Base-by-base conservation (phyloP, 2,888 invertebrate species). In the Oscheius sp. region DNA sequence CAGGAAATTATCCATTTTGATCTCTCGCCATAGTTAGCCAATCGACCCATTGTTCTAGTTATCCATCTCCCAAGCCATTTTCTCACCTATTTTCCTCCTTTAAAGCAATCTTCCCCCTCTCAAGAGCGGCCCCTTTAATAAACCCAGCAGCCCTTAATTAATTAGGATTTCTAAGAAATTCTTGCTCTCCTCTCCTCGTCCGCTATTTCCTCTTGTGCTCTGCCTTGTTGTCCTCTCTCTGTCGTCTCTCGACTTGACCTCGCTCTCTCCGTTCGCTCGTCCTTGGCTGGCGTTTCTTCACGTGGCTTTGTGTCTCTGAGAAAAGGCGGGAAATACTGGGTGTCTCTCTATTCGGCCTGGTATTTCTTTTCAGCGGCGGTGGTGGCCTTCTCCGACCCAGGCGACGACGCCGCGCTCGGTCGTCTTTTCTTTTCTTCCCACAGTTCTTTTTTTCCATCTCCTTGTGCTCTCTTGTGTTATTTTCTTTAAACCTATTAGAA, bases 201-300 rank as follows among this genome's bases (percentile, higher is more conserved):
- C 49, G 13, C 49, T n/a, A 35, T 35, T 35, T 49, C n/a, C 7
- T 16, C n/a, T 49, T 13, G n/a, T 13, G n/a, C 49, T 49, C 49
- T 49, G n/a, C 21, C 16, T 16, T 49, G 6, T 49, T 21, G n/a
- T 49, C 56, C 21, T 55, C 27, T 55, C 23, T 55, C 56, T 55
- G 53, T 6, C 66, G 66, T 52, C 66, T 66, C 66, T 66, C 29
- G 27, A 18, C 23, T 46, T 66, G 66, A 66, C 66, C 66, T 29
- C 49, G 25, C 52, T 66, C 66, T 53, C 49, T 66, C 52, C 49
- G 49, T 16, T 21, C 21, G 21, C 49, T 49, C 49, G 35, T 35
- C 35, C 35, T 35, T 35, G 35, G 2, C 63, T 27, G 6, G 12
- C 18, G 41, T 43, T 18, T 61, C 61, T 35, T 43, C 43, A 61